These are phyloP conservation scores for Cryptocephalus moraei DNA, from an alignment of 2,888 invertebrate species.

Conservation along the genomic window DNA sequence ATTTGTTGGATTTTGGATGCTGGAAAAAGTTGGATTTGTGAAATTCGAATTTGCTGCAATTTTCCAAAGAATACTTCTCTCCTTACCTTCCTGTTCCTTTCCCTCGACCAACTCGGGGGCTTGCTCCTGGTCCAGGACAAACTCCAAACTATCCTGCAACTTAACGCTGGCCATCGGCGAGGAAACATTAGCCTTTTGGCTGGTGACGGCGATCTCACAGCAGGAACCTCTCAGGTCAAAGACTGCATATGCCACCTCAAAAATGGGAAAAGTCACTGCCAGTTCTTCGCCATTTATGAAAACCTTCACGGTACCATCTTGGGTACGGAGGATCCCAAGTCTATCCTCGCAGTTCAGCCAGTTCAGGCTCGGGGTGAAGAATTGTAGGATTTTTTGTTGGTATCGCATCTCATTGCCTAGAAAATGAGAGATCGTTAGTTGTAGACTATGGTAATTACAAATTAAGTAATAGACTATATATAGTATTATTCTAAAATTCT, in stretches of 20 bases:
- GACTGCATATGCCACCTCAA: conserved; percentile 64
- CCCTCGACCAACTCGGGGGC: conserved; percentile 11
- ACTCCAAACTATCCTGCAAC: conserved; percentile 51
- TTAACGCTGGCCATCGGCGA: conserved; percentile 37
- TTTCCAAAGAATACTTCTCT: too few relatives aligned
- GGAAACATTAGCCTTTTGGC: conserved; percentile 43
- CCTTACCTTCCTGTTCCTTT: conserved; percentile 1
- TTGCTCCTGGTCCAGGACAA: conserved; percentile 42
- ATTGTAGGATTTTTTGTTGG: conserved; percentile 54
- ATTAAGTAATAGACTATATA: background rate
- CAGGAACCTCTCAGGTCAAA: conserved; percentile 75
- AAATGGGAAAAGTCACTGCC: conserved; percentile 27
- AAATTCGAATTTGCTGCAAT: too few relatives aligned
- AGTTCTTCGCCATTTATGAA: conserved; percentile 76
- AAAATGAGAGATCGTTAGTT: too few relatives aligned
- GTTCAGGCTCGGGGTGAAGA: conserved; percentile 63
- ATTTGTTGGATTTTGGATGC: too few relatives aligned
- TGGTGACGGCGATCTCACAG: conserved; percentile 64
- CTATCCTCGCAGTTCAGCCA: conserved; percentile 74
- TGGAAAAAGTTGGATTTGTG: background rate
- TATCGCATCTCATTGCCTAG: conserved; percentile 59
- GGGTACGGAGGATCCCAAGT: conserved; percentile 62
- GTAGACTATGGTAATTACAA: too few relatives aligned
- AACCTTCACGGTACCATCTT: conserved; percentile 59
- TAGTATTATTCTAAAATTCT: background rate